Evolutionary conservation across 2,888 invertebrate genomes (phyloP).

Genomic region (Tenodera sinensis): DNA sequence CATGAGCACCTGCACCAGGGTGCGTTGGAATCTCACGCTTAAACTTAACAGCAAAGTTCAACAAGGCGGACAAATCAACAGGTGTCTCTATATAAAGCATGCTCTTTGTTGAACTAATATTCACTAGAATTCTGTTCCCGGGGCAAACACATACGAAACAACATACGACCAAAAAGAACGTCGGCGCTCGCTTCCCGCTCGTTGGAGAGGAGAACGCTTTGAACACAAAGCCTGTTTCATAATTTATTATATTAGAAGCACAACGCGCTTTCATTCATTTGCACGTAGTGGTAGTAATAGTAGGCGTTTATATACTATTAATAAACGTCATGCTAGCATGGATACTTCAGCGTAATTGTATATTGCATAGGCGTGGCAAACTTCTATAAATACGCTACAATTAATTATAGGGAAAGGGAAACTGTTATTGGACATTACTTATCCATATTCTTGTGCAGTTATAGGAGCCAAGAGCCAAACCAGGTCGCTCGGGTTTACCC

Average conservation of each 20-base stretch:
- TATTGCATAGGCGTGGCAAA: too few species aligned
- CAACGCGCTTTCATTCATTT: neutral
- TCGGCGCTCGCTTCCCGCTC: neutral
- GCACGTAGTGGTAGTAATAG: neutral
- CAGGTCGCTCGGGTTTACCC: too few species aligned
- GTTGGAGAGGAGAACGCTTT: neutral
- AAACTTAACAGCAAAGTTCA: neutral
- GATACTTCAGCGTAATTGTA: neutral
- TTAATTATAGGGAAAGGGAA: too few species aligned
- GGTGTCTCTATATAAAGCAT: neutral
- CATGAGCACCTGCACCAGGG: neutral
- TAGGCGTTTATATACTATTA: neutral
- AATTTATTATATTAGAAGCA: neutral
- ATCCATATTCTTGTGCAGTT: too few species aligned
- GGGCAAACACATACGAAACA: neutral
- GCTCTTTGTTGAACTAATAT: neutral
- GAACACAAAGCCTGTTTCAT: neutral
- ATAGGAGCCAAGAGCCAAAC: too few species aligned
- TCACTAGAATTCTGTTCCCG: neutral
- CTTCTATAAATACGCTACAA: too few species aligned
- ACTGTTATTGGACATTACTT: too few species aligned
- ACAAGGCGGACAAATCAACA: neutral
- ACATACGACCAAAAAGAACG: neutral
- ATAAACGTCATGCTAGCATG: neutral
- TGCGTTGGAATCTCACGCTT: neutral